phyloP scores from a whole-genome alignment of 2,113 vertebrate genomes.

The Lamprotornis superbus region DNA sequence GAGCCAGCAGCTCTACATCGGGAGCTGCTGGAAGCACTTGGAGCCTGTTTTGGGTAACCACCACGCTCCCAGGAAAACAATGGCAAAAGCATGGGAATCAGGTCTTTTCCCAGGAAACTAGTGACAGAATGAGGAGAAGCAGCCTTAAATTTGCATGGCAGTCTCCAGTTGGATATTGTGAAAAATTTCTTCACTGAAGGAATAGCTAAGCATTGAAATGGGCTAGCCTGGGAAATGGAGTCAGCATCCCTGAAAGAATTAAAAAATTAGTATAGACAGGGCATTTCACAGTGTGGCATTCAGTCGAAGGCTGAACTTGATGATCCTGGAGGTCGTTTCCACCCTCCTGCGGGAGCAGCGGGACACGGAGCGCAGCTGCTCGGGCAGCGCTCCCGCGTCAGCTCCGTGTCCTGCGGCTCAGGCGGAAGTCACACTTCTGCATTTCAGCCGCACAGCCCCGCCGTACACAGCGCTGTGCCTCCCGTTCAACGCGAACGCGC shows the following conservation, averaged over 20 bases:
- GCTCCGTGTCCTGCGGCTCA: fast-evolving
- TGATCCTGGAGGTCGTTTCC: fast-evolving
- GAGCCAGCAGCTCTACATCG: fast-evolving
- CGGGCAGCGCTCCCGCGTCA: not conserved
- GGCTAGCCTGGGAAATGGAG: fast-evolving
- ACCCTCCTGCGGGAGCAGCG: fast-evolving
- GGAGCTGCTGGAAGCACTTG: fast-evolving
- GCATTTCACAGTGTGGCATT: not conserved
- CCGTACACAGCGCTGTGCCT: not conserved
- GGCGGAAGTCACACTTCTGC: not conserved
- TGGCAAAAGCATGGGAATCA: not conserved
- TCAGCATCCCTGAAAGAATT: no score
- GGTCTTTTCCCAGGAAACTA: not conserved
- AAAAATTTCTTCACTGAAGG: not conserved
- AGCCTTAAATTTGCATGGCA: not conserved
- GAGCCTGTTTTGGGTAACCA: not conserved
- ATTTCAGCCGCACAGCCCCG: not conserved
- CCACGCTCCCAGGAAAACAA: no score
- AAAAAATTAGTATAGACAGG: fast-evolving
- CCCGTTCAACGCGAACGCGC: no score
- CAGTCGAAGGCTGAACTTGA: not conserved
- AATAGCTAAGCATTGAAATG: not conserved
- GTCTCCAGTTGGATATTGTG: fast-evolving
- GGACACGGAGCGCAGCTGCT: not conserved
- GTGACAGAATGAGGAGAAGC: not conserved